These are phyloP conservation scores for Neoitamus cyanurus DNA, from an alignment of 2,888 invertebrate species.

Conservation along the genomic window DNA sequence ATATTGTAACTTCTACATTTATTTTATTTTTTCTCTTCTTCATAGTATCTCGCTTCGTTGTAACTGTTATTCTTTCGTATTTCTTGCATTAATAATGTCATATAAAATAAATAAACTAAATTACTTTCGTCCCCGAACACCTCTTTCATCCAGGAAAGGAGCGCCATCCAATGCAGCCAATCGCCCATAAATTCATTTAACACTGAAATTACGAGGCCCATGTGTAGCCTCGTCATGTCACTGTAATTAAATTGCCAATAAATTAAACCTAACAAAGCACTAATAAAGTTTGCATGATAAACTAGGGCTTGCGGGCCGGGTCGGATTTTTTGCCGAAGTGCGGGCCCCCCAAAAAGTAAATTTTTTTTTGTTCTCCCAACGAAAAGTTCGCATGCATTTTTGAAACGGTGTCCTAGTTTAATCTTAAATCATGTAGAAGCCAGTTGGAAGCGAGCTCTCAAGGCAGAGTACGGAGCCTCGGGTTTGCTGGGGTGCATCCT, in stretches of 20 bases:
- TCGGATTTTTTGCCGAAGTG: background rate
- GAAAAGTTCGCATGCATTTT: conserved; percentile 31
- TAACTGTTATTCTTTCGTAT: too few relatives aligned
- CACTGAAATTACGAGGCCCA: background rate
- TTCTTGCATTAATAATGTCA: background rate
- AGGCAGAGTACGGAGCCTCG: background rate
- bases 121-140: background rate
- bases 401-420: conserved; percentile 31
- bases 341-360: background rate
- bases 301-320: background rate
- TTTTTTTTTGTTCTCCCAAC: background rate
- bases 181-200: background rate
- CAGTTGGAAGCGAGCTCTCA: background rate
- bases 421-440: conserved; percentile 17
- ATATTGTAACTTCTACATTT: too few relatives aligned
- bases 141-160: background rate
- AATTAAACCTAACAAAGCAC: conserved; percentile 22
- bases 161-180: background rate
- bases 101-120: background rate
- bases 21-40: too few relatives aligned
- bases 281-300: conserved; percentile 36
- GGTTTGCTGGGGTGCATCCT: background rate
- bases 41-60: too few relatives aligned
- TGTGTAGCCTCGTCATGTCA: background rate
- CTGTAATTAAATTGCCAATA: conserved; percentile 28